These are phyloP conservation scores for Centroberyx gerrardi DNA, from an alignment of 2,797 vertebrate species.

Conservation along the genomic window DNA sequence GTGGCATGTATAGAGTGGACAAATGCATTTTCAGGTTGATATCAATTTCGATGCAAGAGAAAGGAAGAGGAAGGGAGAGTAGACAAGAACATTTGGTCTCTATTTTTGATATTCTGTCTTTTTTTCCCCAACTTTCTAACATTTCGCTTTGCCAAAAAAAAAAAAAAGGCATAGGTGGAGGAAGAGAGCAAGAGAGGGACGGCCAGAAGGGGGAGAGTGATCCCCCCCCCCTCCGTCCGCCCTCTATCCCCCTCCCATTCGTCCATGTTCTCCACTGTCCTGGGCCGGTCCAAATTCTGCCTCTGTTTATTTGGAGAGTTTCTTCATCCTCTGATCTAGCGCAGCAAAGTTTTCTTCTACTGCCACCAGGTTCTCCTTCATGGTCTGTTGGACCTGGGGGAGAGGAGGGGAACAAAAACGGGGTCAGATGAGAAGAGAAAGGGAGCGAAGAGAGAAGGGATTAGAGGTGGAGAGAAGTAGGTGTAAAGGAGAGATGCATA, in stretches of 20 bases:
- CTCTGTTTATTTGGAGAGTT: conserved; percentile 87
- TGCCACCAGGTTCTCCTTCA: conserved; percentile 92
- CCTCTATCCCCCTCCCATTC: conserved; percentile 58
- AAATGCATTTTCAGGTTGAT: conserved; percentile 50
- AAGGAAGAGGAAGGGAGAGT: conserved; percentile 47
- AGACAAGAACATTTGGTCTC: conserved; percentile 75
- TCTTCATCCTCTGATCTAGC: conserved; percentile 92
- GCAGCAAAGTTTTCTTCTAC: conserved; percentile 91
- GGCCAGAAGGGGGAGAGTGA: conserved; percentile 46
- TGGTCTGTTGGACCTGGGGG: conserved; percentile 92
- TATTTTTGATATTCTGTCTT: conserved; percentile 50
- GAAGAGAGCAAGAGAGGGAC: conserved; percentile 59
- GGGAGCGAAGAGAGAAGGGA: neutral
- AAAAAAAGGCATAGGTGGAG: conserved; percentile 69
- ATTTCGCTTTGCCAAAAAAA: conserved; percentile 68
- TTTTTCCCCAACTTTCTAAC: conserved; percentile 66
- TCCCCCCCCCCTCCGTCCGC: conserved; percentile 37
- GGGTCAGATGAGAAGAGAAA: neutral
- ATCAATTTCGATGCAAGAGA: conserved; percentile 56
- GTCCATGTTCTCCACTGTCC: conserved; percentile 58
- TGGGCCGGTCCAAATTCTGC: conserved; percentile 46
- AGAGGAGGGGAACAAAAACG: neutral
- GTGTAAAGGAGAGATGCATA: neutral
- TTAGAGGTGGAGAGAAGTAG: neutral
- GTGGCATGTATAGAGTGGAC: conserved; percentile 51